Evolutionary conservation across 2,888 invertebrate genomes (phyloP).

Genomic region (Azorinus chamasolen): DNA sequence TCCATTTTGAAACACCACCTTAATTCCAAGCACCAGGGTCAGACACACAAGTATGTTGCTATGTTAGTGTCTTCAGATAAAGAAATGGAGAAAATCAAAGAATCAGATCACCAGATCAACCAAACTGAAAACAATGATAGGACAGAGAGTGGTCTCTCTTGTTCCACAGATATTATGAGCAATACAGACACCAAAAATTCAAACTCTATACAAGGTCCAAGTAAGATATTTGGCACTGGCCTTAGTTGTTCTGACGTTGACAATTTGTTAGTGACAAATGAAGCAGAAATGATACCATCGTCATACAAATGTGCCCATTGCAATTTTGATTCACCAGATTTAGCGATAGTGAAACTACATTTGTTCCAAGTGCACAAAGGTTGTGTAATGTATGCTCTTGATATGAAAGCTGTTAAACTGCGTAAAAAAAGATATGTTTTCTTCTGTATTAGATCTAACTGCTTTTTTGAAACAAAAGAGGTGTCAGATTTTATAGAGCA

Average conservation of each 20-base stretch:
- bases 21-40: conserved; percentile 70
- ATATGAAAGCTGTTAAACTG: conserved; percentile 70
- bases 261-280: too few relatives aligned
- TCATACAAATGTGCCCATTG: conserved; percentile 78
- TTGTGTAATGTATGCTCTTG: conserved; percentile 68
- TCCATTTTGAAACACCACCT: conserved; percentile 77
- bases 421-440: conserved; percentile 71
- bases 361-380: conserved; percentile 63
- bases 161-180: too few relatives aligned
- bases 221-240: conserved; percentile 13
- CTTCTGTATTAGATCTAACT: conserved; percentile 75
- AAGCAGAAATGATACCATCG: conserved; percentile 62
- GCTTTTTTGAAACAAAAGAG: conserved; percentile 73
- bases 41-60: conserved; percentile 78
- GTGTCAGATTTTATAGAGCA: conserved; percentile 70
- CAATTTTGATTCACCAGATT: conserved; percentile 61
- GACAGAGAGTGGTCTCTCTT: too few relatives aligned
- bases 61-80: conserved; percentile 67
- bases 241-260: conserved; percentile 60
- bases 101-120: conserved; percentile 57
- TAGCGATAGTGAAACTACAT: conserved; percentile 68
- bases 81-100: conserved; percentile 64
- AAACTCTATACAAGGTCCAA: too few relatives aligned
- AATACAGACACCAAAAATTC: too few relatives aligned
- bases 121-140: conserved; percentile 16